Evolutionary conservation across 2,113 vertebrate genomes (phyloP), one percentile per base, ranked within the genome.

Genomic region (Speoplatyrhinus poulsoni): DNA sequence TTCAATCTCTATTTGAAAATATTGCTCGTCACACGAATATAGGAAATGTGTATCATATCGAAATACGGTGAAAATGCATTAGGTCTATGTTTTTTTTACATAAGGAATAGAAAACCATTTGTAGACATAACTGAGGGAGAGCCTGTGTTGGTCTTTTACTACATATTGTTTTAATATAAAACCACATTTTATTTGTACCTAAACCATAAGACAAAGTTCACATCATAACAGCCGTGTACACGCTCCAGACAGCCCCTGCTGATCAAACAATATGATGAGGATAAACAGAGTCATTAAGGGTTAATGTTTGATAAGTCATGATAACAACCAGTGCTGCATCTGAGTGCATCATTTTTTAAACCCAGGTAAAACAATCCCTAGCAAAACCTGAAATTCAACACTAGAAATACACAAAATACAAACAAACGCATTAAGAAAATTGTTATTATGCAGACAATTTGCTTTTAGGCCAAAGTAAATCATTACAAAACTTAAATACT

Each of bases 221-320:
- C 12, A 9, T 77, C 81, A 71, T 82, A 80, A 82, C 67, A 65
- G 9, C 11, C 3, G n/a, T 46, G 62, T 69, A 70, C 65, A 62
- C 70, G 58, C 62, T 59, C 69, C 47, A 62, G 64, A 65, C 70
- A 69, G 68, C 73, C 1, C 65, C 55, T 49, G 62, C 48, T 81
- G 75, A 71, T 82, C 83, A 86, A 86, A 86, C 83, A 86, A 12
- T 13, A 19, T 1, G 13, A 63, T 3, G 6, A 46, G 36, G 49
- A 67, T 62, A 86, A 87, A 85, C 81, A 79, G 49, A 41, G 69
- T 60, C 74, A 79, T 87, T 77, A 85, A 75, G 76, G 70, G 36
- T 32, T 66, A 72, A 83, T 59, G 55, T 26, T 26, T 26, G 26
- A 26, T 26, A 26, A 26, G 26, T 16, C 36, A 48, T 9, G 47